Conservation (phyloP, 2,113 vertebrate genomes). For the Scomber japonicus region DNA sequence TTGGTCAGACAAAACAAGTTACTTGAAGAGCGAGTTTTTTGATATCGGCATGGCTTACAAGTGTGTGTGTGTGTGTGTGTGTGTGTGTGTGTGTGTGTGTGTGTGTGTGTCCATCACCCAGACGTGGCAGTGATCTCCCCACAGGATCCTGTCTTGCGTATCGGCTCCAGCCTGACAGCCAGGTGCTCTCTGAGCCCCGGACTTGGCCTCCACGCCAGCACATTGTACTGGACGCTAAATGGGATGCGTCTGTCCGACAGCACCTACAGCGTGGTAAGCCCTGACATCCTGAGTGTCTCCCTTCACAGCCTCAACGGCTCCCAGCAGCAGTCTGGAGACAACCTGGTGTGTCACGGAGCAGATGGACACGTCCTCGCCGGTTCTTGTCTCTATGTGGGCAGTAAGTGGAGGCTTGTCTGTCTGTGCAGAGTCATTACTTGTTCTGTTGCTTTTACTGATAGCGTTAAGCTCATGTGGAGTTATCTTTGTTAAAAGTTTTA, state of each 20-base stretch:
- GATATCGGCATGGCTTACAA: not conserved
- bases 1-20: not conserved
- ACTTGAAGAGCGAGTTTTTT: not conserved
- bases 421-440: not conserved
- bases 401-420: conserved; percentile 83
- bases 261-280: conserved; percentile 82
- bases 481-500: no score
- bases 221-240: conserved; percentile 94
- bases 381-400: conserved; percentile 94
- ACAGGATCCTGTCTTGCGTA: conserved; percentile 90
- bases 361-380: conserved; percentile 92
- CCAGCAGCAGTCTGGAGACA: conserved; percentile 94
- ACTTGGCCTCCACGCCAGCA: conserved; percentile 81
- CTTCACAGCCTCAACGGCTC: conserved; percentile 91
- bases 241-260: conserved; percentile 86
- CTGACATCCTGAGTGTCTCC: conserved; percentile 85
- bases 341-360: conserved; percentile 92
- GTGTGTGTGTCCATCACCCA: conserved; percentile 72
- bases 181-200: conserved; percentile 88
- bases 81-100: conserved; percentile 8
- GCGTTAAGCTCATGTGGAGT: no score
- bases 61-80: not conserved
- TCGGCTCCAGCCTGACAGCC: conserved; percentile 92
- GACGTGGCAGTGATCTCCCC: conserved; percentile 90
- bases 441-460: no score